Conservation (phyloP, 2,113 vertebrate genomes). For the Anarhynchus alexandrinus region DNA sequence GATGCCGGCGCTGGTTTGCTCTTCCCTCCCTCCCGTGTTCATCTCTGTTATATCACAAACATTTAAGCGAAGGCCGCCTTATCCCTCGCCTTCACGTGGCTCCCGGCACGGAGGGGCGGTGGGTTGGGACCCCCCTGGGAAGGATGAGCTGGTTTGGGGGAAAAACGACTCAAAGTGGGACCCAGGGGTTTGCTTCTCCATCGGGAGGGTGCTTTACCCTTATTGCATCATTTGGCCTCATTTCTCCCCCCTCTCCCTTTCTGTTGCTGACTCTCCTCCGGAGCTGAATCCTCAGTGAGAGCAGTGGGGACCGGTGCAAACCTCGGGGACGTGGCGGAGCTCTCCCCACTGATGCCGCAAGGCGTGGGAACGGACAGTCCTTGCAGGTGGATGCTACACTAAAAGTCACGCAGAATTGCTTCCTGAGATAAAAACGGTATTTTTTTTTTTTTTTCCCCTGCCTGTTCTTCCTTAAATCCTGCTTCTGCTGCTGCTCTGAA, state of each 20-base stretch:
- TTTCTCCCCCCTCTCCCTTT: not conserved
- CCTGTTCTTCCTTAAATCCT: not conserved
- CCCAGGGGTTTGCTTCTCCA: not conserved
- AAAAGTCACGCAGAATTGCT: not conserved
- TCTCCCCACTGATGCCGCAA: accelerated
- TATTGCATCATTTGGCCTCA: not conserved
- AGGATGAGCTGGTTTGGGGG: not conserved
- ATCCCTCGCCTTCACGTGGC: accelerated
- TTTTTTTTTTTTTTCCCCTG: not conserved
- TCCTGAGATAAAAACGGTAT: not conserved
- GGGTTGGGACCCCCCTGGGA: not conserved
- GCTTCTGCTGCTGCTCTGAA: not conserved
- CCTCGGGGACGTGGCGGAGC: accelerated
- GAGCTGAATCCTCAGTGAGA: not conserved
- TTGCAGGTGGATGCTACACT: not conserved
- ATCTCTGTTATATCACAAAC: not conserved
- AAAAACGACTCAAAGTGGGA: not conserved
- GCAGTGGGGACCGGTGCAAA: not conserved
- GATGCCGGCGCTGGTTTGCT: not conserved
- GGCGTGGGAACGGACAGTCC: not conserved
- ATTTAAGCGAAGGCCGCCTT: not conserved
- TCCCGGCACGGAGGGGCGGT: not conserved
- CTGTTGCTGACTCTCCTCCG: not conserved
- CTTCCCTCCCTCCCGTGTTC: not conserved
- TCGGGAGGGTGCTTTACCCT: not conserved